phyloP scores from a whole-genome alignment of 2,797 vertebrate species.

The Enoplosus armatus region DNA sequence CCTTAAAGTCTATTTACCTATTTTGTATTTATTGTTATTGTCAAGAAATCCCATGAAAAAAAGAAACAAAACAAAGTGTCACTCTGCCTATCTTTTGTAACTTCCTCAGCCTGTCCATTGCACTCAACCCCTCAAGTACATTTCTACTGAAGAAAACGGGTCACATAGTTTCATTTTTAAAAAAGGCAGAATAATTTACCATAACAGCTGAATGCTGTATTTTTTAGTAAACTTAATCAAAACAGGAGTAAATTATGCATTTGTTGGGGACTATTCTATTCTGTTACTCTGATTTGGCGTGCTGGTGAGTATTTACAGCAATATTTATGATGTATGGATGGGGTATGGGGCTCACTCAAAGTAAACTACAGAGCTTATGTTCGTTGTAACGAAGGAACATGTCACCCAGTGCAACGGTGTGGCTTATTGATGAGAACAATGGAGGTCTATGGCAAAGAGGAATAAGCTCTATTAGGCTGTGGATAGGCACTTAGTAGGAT shows the following conservation, averaged over 20 bases:
- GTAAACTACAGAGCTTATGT: neutral
- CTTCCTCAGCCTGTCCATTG: neutral
- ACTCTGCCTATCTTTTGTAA: neutral
- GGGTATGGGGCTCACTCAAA: neutral
- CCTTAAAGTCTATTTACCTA: neutral
- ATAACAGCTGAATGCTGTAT: neutral
- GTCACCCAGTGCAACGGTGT: neutral
- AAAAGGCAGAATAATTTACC: neutral
- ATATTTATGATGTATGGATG: neutral
- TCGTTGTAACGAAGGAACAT: slow-evolving; percentile 11
- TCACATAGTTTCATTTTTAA: neutral
- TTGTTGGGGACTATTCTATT: neutral
- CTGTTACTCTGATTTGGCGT: too few relatives aligned
- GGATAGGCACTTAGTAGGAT: neutral
- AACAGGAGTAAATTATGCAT: neutral
- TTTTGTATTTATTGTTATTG: neutral
- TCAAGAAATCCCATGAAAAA: neutral
- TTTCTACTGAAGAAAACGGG: neutral
- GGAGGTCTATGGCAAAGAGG: neutral
- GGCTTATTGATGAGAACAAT: neutral
- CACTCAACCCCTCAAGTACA: neutral
- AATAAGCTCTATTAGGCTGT: neutral
- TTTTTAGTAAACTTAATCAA: neutral
- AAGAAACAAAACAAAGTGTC: neutral
- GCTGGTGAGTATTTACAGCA: neutral